A percentile compares a stretch with the other conserved stretches of the same genome.
Conservation (phyloP, 2,113 vertebrate species). For the Anseranas semipalmata region DNA sequence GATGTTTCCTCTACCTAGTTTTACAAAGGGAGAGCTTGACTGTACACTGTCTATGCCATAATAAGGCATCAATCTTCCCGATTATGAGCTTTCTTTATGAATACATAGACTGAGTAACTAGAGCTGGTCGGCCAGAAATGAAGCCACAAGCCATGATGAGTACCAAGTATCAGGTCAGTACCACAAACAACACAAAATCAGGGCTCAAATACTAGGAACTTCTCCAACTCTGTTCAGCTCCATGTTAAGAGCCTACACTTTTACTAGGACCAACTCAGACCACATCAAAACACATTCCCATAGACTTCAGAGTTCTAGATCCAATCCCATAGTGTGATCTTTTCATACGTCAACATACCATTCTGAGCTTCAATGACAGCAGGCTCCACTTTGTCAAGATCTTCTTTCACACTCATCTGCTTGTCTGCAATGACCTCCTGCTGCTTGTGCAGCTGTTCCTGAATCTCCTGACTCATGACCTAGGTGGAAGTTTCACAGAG, state of each 20-base stretch:
- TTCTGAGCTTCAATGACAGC: constrained; percentile 98
- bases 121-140: neutral
- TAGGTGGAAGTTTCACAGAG: constrained; percentile 37
- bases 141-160: neutral
- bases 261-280: neutral
- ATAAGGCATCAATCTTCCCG: neutral
- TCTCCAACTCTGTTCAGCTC: neutral
- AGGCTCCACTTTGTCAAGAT: constrained; percentile 96
- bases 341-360: constrained; percentile 74
- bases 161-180: neutral
- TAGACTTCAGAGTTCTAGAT: neutral
- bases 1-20: neutral
- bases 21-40: neutral
- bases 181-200: neutral
- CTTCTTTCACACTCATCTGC: constrained; percentile 93
- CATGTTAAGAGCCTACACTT: neutral
- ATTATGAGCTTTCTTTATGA: neutral
- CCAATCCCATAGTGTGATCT: neutral
- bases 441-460: constrained; percentile 95
- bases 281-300: neutral
- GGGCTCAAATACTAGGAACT: neutral
- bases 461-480: constrained; percentile 99
- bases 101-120: neutral
- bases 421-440: constrained; percentile 97
- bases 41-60: neutral